These are phyloP conservation scores for Linepithema humile DNA, from an alignment of 1,140 invertebrate species.

Conservation along the genomic window DNA sequence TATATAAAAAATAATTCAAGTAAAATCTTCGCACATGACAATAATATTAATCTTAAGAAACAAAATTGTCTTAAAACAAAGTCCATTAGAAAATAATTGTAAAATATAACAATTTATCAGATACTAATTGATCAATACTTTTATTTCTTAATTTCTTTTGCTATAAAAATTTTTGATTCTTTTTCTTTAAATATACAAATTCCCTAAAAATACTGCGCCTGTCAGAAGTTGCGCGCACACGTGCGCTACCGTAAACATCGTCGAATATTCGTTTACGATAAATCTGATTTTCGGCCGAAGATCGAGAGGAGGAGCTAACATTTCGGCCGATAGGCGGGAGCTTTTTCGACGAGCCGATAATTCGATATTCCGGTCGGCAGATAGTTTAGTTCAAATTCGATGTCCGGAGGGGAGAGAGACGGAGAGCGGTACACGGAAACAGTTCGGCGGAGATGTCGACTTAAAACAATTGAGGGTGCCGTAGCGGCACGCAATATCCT, in stretches of 20 bases:
- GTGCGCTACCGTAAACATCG: background rate
- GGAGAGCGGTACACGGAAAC: conserved; percentile 60
- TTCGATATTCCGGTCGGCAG: conserved; percentile 75
- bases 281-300: conserved; percentile 62
- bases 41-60: background rate
- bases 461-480: conserved; percentile 83
- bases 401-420: conserved; percentile 76
- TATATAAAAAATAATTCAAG: too few relatives aligned
- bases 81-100: background rate
- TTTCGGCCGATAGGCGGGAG: background rate
- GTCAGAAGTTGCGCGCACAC: background rate
- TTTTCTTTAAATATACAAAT: background rate
- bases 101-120: background rate
- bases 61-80: background rate
- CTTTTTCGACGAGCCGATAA: conserved; percentile 75
- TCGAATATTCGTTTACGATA: conserved; percentile 57
- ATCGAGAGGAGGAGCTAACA: conserved; percentile 46
- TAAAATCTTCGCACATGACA: too few relatives aligned
- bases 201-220: background rate
- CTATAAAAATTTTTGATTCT: background rate
- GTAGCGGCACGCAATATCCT: conserved; percentile 84
- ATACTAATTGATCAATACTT: background rate
- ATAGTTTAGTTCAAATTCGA: conserved; percentile 84
- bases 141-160: background rate
- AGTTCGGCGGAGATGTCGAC: conserved; percentile 81